phyloP scores from a whole-genome alignment of 2,888 invertebrate genomes.

The Pilophorus perplexus region DNA sequence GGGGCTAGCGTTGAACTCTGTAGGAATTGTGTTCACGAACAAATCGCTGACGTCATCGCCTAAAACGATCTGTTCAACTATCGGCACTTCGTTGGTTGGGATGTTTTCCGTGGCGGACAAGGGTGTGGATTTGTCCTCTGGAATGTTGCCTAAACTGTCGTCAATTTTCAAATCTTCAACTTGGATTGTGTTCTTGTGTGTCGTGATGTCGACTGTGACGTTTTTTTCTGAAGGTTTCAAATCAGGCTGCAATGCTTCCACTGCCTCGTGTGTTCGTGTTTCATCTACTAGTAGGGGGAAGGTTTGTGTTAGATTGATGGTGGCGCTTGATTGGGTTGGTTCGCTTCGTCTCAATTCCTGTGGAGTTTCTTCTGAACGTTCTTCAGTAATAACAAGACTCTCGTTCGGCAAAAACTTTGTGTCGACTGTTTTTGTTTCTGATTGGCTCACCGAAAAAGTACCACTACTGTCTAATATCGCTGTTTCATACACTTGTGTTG shows the following conservation, averaged over 20 bases:
- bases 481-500: constrained; percentile 45
- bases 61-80: constrained; percentile 39
- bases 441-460: constrained; percentile 47
- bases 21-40: constrained; percentile 39
- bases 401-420: constrained; percentile 62
- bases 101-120: constrained; percentile 39
- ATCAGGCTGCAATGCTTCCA: constrained; percentile 37
- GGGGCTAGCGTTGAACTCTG: constrained; percentile 42
- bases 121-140: constrained; percentile 34
- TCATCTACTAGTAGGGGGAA: constrained; percentile 43
- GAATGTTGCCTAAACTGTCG: constrained; percentile 36
- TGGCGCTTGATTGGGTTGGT: constrained; percentile 39
- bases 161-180: constrained; percentile 42
- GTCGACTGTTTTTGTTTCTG: constrained; percentile 59
- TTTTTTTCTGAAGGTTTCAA: constrained; percentile 40
- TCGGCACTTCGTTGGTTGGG: constrained; percentile 41
- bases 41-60: constrained; percentile 43
- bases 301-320: constrained; percentile 42
- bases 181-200: constrained; percentile 40
- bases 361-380: constrained; percentile 63
- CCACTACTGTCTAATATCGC: constrained; percentile 44
- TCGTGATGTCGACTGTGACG: constrained; percentile 39
- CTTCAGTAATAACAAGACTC: constrained; percentile 60
- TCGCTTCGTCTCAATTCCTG: constrained; percentile 53
- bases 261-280: constrained; percentile 44